A percentile compares a stretch with the other conserved stretches of the same genome.
Evolutionary conservation across 2,888 invertebrate genomes (phyloP).

Genomic region (Polia nebulosa): DNA sequence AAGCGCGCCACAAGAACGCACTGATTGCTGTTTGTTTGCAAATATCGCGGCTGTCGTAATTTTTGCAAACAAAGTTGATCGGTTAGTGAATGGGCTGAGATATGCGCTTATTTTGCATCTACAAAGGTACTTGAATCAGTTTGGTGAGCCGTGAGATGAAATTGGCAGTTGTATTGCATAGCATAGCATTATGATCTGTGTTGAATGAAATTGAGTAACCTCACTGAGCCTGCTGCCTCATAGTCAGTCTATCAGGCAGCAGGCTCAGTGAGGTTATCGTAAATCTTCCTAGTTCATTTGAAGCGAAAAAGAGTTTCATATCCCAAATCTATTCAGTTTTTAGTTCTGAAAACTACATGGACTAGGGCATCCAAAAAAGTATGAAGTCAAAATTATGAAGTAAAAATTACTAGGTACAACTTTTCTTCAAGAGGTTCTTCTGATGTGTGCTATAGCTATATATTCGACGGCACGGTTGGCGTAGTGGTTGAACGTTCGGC

Average conservation of each 20-base stretch:
- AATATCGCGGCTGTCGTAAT: slow-evolving; percentile 77
- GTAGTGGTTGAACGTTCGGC: not conserved
- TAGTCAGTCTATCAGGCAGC: too few species aligned
- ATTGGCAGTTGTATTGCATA: slow-evolving; percentile 5
- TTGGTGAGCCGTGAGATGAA: slow-evolving; percentile 16
- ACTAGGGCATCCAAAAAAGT: too few species aligned
- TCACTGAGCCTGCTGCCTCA: not conserved
- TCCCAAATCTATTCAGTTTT: too few species aligned
- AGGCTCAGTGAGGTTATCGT: too few species aligned
- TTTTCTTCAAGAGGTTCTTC: too few species aligned
- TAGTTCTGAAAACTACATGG: too few species aligned
- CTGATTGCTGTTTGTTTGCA: slow-evolving; percentile 82
- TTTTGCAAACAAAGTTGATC: slow-evolving; percentile 68
- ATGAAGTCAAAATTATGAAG: too few species aligned
- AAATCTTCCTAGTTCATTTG: too few species aligned
- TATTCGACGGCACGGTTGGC: not conserved
- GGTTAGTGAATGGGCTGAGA: slow-evolving; percentile 62
- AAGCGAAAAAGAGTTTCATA: too few species aligned
- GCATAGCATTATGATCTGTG: slow-evolving; percentile 4
- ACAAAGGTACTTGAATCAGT: slow-evolving; percentile 21
- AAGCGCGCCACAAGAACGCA: slow-evolving; percentile 75
- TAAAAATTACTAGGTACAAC: too few species aligned
- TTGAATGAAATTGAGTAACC: not conserved
- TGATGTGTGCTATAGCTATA: too few species aligned
- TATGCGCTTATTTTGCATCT: slow-evolving; percentile 56